Evolutionary conservation across 2,797 vertebrate genomes (phyloP).

Genomic region (Tapera naevia): DNA sequence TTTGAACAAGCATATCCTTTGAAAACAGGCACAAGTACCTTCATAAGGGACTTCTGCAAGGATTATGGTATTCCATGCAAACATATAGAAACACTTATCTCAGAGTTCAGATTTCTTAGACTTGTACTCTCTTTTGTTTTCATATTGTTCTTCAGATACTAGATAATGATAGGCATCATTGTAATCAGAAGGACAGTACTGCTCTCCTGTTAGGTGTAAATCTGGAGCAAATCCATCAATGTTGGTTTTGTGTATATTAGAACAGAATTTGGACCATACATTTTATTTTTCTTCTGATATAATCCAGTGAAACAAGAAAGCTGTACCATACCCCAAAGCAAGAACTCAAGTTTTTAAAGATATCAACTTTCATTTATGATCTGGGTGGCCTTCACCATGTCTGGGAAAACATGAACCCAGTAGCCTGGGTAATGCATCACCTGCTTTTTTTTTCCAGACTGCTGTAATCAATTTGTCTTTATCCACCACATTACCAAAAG

Average conservation of each 20-base stretch:
- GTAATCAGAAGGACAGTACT: neutral
- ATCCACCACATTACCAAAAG: conserved; percentile 61
- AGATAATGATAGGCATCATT: neutral
- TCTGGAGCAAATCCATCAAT: neutral
- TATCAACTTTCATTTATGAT: conserved; percentile 50
- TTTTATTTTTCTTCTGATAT: conserved; percentile 42
- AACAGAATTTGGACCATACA: conserved; percentile 26
- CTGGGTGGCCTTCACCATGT: conserved; percentile 57
- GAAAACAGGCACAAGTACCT: neutral
- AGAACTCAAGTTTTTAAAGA: conserved; percentile 45
- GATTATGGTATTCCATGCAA: neutral
- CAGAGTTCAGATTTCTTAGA: neutral
- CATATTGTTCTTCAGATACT: neutral
- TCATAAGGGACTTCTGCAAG: neutral
- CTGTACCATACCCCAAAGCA: conserved; percentile 44
- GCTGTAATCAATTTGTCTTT: conserved; percentile 68
- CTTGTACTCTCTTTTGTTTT: neutral
- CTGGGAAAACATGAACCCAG: conserved; percentile 57
- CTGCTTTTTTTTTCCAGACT: conserved; percentile 51
- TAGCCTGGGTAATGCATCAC: conserved; percentile 54
- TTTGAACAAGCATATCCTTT: neutral
- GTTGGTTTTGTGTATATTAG: neutral
- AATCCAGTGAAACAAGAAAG: conserved; percentile 44
- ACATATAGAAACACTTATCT: neutral
- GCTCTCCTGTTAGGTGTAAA: neutral